Percentiles rank a stretch among this genome's conserved stretches.
Evolutionary conservation across 2,888 invertebrate species (phyloP).

Genomic region (Rotaria macrura): DNA sequence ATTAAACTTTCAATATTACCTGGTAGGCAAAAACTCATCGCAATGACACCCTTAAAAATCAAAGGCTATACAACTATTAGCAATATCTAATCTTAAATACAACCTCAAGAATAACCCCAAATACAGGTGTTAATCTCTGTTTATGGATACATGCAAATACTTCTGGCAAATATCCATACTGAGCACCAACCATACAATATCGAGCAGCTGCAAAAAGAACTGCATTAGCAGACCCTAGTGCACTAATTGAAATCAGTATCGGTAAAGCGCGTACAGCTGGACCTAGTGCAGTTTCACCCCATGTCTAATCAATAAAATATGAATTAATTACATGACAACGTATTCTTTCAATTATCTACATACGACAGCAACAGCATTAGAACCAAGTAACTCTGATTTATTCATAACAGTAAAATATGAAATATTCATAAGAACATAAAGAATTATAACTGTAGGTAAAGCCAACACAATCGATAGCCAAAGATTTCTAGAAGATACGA

Average conservation of each 20-base stretch:
- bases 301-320: background rate
- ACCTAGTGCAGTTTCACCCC: background rate
- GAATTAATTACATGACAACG: background rate
- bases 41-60: background rate
- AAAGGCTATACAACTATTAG: background rate
- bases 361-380: constrained; percentile 70
- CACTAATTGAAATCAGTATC: background rate
- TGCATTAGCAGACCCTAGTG: background rate
- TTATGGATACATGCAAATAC: background rate
- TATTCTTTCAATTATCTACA: background rate
- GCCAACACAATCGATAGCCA: constrained; percentile 87
- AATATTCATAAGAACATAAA: constrained; percentile 78
- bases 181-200: background rate
- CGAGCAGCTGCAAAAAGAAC: background rate
- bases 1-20: background rate
- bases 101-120: background rate
- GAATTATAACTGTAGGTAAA: constrained; percentile 73
- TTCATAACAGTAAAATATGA: constrained; percentile 80
- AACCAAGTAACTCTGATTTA: constrained; percentile 66
- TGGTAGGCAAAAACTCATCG: background rate
- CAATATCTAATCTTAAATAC: background rate
- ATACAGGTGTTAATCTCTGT: background rate
- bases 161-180: constrained; percentile 19
- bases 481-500: constrained; percentile 62
- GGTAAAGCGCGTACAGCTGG: background rate